phyloP scores from a whole-genome alignment of 2,113 vertebrate species.

The Vombatus ursinus region DNA sequence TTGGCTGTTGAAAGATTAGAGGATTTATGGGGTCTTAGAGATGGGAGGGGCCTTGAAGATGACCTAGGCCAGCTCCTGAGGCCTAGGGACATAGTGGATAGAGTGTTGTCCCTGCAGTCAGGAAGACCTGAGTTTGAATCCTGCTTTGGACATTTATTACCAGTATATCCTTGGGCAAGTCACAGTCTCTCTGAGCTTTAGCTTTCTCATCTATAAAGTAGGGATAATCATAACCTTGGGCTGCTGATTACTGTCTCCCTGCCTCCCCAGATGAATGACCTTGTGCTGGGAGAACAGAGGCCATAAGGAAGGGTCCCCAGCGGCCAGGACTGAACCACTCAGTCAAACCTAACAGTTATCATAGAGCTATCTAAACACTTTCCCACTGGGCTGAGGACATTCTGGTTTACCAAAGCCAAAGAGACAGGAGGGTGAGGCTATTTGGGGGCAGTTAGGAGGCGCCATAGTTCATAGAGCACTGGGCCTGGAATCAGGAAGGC shows the following conservation, averaged over 20 bases:
- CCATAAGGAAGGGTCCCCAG: too few relatives aligned
- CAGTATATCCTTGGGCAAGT: background rate
- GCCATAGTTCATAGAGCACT: background rate
- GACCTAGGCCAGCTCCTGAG: background rate
- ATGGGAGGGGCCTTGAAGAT: background rate
- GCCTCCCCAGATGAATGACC: background rate
- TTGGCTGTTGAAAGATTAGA: background rate
- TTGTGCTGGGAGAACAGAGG: background rate
- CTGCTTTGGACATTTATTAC: background rate
- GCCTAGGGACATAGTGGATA: background rate
- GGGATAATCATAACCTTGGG: background rate
- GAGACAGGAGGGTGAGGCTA: background rate
- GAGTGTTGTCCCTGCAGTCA: background rate
- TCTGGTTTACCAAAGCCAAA: background rate
- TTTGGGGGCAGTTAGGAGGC: background rate
- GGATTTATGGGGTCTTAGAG: background rate
- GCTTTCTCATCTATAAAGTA: background rate
- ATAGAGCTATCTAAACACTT: background rate
- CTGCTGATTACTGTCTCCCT: background rate
- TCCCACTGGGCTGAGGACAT: background rate
- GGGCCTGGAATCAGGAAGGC: background rate
- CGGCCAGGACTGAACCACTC: too few relatives aligned
- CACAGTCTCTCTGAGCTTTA: background rate
- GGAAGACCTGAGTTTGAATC: background rate
- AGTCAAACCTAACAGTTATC: background rate